Conservation (phyloP, 1,140 invertebrate species). For the Zaprionus africanus region DNA sequence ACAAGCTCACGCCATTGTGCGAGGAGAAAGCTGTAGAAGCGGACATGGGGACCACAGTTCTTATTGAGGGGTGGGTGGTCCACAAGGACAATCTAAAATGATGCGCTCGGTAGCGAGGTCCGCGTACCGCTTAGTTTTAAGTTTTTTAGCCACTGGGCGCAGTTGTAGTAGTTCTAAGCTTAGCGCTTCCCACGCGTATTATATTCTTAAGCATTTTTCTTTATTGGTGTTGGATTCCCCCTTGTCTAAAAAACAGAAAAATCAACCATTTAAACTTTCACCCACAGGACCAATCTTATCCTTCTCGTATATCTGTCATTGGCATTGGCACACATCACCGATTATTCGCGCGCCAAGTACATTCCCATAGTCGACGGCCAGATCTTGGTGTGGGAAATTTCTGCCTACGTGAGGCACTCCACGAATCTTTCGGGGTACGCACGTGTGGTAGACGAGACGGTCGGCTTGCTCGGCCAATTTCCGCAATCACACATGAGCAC, state of each 20-base stretch:
- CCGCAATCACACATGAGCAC: slow-evolving; percentile 37
- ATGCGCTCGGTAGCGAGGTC: background rate
- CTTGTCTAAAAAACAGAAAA: too few relatives aligned
- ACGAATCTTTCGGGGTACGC: slow-evolving; percentile 23
- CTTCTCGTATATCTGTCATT: background rate
- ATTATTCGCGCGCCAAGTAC: slow-evolving; percentile 32
- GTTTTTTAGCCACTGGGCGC: background rate
- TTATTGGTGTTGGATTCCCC: too few relatives aligned
- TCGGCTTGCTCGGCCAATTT: background rate
- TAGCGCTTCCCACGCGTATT: too few relatives aligned
- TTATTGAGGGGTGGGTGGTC: too few relatives aligned
- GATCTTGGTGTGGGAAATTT: background rate
- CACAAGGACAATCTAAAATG: too few relatives aligned
- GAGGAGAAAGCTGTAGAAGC: too few relatives aligned
- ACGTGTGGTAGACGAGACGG: slow-evolving; percentile 28
- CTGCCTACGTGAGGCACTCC: slow-evolving; percentile 22
- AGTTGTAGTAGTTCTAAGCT: background rate
- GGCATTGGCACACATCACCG: slow-evolving; percentile 8
- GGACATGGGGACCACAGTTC: too few relatives aligned
- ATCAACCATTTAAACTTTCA: too few relatives aligned
- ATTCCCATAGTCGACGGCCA: slow-evolving; percentile 13
- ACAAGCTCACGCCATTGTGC: too few relatives aligned
- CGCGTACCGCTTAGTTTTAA: background rate
- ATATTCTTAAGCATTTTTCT: too few relatives aligned
- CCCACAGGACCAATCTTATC: too few relatives aligned